Percentiles rank a stretch among this genome's conserved stretches.
These are phyloP conservation scores for Bucorvus abyssinicus DNA, from an alignment of 2,797 vertebrate species.

Conservation along the genomic window DNA sequence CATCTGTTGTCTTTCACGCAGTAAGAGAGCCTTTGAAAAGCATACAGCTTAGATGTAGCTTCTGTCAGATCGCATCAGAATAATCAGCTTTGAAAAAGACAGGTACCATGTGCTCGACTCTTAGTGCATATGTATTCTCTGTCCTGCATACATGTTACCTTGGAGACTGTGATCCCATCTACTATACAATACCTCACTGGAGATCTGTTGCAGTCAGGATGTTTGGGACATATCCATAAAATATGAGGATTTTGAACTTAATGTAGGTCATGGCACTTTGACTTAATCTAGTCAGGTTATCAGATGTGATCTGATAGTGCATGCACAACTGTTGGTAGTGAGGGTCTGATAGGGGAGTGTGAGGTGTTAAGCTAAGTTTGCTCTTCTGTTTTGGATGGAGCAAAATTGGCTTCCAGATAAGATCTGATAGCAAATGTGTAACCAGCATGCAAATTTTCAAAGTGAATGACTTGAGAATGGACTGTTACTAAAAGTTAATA, in stretches of 20 bases:
- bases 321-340: rapidly evolving
- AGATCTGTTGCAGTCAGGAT: not conserved
- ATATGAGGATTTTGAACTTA: not conserved
- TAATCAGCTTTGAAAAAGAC: not conserved
- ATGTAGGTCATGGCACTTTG: not conserved
- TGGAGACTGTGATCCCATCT: not conserved
- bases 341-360: rapidly evolving
- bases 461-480: not conserved
- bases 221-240: rapidly evolving
- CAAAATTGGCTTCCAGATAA: not conserved
- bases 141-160: not conserved
- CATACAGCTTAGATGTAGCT: not conserved
- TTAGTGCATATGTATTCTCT: not conserved
- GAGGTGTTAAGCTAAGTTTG: not conserved
- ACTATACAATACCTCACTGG: not conserved
- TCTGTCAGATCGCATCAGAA: conserved; percentile 10
- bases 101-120: not conserved
- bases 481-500: not conserved
- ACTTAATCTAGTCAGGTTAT: not conserved
- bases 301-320: rapidly evolving
- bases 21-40: not conserved
- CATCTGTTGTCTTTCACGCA: not conserved
- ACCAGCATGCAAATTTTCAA: not conserved
- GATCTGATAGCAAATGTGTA: not conserved
- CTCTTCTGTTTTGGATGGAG: not conserved